Conservation (phyloP, 2,888 invertebrate species). For the Epinotia ramella region DNA sequence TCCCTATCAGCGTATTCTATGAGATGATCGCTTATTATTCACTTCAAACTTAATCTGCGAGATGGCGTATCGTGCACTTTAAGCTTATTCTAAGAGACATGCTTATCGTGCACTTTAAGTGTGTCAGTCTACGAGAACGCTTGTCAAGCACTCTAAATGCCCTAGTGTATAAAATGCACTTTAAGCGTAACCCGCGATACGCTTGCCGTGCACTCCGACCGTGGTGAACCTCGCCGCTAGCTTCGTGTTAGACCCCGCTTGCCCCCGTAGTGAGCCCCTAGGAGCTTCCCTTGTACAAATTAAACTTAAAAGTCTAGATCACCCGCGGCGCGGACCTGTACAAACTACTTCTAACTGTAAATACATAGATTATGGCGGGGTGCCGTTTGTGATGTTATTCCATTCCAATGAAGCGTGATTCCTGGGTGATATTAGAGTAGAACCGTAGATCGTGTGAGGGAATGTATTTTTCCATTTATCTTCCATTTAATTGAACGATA, state of each 20-base stretch:
- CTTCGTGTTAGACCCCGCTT: constrained; percentile 9
- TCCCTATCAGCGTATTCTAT: not conserved
- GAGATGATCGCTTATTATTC: not conserved
- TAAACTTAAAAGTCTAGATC: constrained; percentile 29
- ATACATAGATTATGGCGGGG: constrained; percentile 61
- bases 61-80: not conserved
- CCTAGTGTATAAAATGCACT: not conserved
- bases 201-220: not conserved
- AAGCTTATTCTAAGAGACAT: not conserved
- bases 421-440: constrained; percentile 69
- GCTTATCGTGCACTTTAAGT: not conserved
- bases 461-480: constrained; percentile 24
- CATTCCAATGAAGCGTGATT: constrained; percentile 70
- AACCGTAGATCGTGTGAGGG: constrained; percentile 9
- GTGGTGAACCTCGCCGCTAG: not conserved
- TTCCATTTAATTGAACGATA: constrained; percentile 31
- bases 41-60: not conserved
- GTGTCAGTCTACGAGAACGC: not conserved
- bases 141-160: not conserved
- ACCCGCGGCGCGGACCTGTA: constrained; percentile 49
- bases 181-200: not conserved
- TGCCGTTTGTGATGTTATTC: constrained; percentile 67
- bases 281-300: constrained; percentile 43
- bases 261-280: constrained; percentile 29
- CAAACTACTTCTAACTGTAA: constrained; percentile 58